Percentiles rank a stretch among this genome's conserved stretches.
These are phyloP conservation scores for Conus betulinus DNA, from an alignment of 1,140 invertebrate genomes.

Conservation along the genomic window DNA sequence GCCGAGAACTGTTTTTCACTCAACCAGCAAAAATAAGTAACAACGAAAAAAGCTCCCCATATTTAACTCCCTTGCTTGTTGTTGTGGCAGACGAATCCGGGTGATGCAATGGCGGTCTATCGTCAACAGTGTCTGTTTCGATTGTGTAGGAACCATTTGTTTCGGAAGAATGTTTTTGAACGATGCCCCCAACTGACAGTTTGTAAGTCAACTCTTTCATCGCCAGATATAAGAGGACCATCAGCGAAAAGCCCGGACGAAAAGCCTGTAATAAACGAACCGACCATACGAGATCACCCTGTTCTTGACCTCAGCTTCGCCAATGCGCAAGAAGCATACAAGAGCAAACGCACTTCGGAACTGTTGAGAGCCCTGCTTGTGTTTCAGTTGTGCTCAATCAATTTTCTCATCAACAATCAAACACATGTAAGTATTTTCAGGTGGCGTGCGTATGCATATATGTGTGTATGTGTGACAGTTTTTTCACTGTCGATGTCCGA, in stretches of 20 bases:
- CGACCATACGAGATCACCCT: conserved; percentile 39
- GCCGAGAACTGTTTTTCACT: not conserved
- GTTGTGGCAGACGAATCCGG: not conserved
- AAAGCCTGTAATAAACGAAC: conserved; percentile 23
- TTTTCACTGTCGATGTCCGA: not conserved
- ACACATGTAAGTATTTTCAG: conserved; percentile 84
- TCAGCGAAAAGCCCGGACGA: not conserved
- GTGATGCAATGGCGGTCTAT: conserved; percentile 9
- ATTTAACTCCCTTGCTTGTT: not conserved
- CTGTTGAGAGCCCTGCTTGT: conserved; percentile 94
- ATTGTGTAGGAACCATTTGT: not conserved
- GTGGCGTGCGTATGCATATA: no score
- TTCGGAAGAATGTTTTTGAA: not conserved
- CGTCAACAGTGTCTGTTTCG: not conserved
- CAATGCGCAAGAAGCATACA: conserved; percentile 78
- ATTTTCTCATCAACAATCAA: conserved; percentile 95
- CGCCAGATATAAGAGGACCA: conserved; percentile 6
- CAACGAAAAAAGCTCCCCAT: no score
- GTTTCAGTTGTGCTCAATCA: conserved; percentile 93
- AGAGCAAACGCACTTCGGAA: conserved; percentile 95
- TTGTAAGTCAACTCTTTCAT: conserved; percentile 27
- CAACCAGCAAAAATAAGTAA: no score
- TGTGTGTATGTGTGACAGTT: not conserved
- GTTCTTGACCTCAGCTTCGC: conserved; percentile 85
- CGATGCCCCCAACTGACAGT: not conserved